phyloP scores from a whole-genome alignment of 2,888 invertebrate species.

The Synanthedon andrenaeformis region DNA sequence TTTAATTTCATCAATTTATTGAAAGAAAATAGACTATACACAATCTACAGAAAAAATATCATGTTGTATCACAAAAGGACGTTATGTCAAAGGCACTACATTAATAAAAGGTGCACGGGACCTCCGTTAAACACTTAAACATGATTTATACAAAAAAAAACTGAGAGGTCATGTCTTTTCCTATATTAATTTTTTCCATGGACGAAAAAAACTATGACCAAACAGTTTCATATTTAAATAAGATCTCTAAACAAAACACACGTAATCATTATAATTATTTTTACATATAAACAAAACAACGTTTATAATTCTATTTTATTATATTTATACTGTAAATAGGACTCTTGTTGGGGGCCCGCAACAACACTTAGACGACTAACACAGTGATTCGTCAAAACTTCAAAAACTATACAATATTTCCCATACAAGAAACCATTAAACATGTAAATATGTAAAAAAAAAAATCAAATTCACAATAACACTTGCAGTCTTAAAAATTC shows the following conservation, averaged over 20 bases:
- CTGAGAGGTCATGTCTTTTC: background rate
- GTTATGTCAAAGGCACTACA: constrained; percentile 59
- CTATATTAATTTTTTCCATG: background rate
- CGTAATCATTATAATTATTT: background rate
- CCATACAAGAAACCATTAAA: constrained; percentile 41
- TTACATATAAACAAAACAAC: background rate
- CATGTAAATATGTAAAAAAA: constrained; percentile 40
- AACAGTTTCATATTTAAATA: no score
- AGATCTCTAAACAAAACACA: no score
- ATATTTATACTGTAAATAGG: background rate
- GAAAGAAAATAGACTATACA: constrained; percentile 64
- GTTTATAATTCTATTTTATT: no score
- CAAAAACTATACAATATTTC: constrained; percentile 49
- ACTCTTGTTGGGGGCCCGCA: background rate
- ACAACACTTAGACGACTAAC: constrained; percentile 27
- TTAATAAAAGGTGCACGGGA: constrained; percentile 12
- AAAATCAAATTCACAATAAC: constrained; percentile 41
- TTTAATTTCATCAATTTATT: constrained; percentile 44
- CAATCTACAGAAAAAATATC: constrained; percentile 48
- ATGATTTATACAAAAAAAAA: background rate
- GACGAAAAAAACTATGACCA: no score
- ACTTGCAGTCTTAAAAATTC: constrained; percentile 66
- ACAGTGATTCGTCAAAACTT: constrained; percentile 60
- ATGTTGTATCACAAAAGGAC: constrained; percentile 66
- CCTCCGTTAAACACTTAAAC: constrained; percentile 1